A percentile compares a stretch with the other conserved stretches of the same genome.
Evolutionary conservation across 2,888 invertebrate genomes (phyloP).

Genomic region (Lasioglossum oenotherae): DNA sequence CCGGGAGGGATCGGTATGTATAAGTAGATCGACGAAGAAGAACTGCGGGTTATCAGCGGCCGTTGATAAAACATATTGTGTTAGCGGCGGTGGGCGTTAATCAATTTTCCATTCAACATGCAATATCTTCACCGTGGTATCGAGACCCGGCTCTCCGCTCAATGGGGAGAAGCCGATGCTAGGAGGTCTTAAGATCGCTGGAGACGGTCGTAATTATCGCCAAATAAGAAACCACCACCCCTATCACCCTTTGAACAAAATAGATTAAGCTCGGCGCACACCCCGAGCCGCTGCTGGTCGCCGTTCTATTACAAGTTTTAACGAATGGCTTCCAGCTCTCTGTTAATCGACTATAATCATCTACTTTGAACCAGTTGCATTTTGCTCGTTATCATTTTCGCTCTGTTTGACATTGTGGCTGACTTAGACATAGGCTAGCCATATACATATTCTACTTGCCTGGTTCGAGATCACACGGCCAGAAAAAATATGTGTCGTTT

Average conservation of each 20-base stretch:
- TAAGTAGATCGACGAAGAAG: conserved; percentile 6
- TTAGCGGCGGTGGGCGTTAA: conserved; percentile 52
- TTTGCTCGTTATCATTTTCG: too few species aligned
- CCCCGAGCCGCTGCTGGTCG: conserved; percentile 43
- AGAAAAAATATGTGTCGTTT: too few species aligned
- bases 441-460: too few species aligned
- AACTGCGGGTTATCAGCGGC: conserved; percentile 32
- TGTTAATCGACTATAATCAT: too few species aligned
- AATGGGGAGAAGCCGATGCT: conserved; percentile 52
- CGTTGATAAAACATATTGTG: conserved; percentile 50
- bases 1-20: background rate
- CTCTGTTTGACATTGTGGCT: too few species aligned
- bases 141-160: conserved; percentile 42
- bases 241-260: conserved; percentile 47
- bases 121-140: conserved; percentile 54
- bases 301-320: conserved; percentile 67
- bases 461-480: too few species aligned
- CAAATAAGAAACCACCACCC: conserved; percentile 68
- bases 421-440: too few species aligned
- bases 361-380: too few species aligned
- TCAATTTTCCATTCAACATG: conserved; percentile 65
- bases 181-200: conserved; percentile 47
- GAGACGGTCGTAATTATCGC: conserved; percentile 74
- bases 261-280: conserved; percentile 46
- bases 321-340: conserved; percentile 46